Base-by-base conservation (phyloP, 1,140 invertebrate genomes). In the Batillaria attramentaria region DNA sequence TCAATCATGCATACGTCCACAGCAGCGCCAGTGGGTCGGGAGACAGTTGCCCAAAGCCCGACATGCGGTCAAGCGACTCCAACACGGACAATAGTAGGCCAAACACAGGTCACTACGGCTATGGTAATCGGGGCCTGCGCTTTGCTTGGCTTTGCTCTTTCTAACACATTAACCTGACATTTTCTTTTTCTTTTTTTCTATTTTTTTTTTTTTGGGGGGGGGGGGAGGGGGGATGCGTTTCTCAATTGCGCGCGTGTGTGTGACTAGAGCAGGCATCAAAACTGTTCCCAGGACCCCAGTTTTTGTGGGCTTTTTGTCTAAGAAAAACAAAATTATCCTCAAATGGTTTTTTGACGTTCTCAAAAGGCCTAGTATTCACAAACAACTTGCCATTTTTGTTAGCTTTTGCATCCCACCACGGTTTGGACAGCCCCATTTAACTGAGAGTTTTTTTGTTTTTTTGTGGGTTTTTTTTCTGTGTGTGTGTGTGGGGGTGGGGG, bases 1-100 rank as follows among this genome's bases (percentile, higher is more conserved):
- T 90, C 66, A 84, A 88, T 57, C 86, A 85, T 43, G 86, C 85
- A 16, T 87, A 87, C 60, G 81, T 85, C 8, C 86, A 86, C 43
- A 84, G 83, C 46, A 89, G 87, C 72, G 88, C 86, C 54, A 89
- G 87, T 78, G 90, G 90, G 10, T 91, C 90, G 39, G 89, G 87
- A 24, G 90, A 90, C 74, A 89, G 87, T 46, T 90, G 89, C 62
- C 83, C 87, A 62, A 90, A 90, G 74, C 86, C 85, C 31, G 90
- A 90, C 42, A 66, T 88, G 54, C 84, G 83, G 31, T 88, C 86
- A 50, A 89, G 86, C 72, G 89, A 90, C 72, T 89, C 87, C 62
- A 90, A 91, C 77, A 87, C 85, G 3, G 88, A 88, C 77, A 87
- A 87, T 75, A 90, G 88, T 77, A 79, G 88, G 57, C 87, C 87